Evolutionary conservation across 2,113 vertebrate species (phyloP).

Genomic region (Boleophthalmus pectinirostris): DNA sequence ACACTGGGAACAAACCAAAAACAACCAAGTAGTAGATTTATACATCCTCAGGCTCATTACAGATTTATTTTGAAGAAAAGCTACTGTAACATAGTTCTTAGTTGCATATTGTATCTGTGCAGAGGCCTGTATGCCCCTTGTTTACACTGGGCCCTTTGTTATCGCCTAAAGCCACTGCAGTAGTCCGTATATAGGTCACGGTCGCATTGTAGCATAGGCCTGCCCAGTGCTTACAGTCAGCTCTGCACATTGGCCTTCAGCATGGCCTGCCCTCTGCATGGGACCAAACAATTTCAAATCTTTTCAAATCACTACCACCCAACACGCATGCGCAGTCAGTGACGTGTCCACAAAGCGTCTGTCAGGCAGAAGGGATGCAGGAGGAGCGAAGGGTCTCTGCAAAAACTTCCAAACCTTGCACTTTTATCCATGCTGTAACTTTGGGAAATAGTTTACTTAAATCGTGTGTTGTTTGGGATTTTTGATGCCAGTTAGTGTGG

Average conservation of each 20-base stretch:
- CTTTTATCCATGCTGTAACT: background rate
- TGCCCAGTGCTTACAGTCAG: background rate
- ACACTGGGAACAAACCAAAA: too few relatives aligned
- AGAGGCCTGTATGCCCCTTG: background rate
- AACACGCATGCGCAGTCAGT: slow-evolving; percentile 51
- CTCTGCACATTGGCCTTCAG: background rate
- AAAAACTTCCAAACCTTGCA: background rate
- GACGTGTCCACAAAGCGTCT: slow-evolving; percentile 63
- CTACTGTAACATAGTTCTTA: background rate
- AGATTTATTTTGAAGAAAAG: background rate
- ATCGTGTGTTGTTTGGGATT: fast-evolving
- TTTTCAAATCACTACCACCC: background rate
- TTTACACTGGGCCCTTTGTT: slow-evolving; percentile 6
- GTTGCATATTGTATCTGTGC: background rate
- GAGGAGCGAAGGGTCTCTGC: slow-evolving; percentile 22
- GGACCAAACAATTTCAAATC: slow-evolving; percentile 3
- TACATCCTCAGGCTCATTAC: background rate
- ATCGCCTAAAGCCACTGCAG: slow-evolving; percentile 5
- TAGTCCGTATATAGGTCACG: slow-evolving; percentile 3
- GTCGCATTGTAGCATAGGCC: background rate
- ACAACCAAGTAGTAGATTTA: too few relatives aligned
- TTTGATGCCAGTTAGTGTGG: background rate
- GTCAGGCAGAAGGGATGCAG: slow-evolving; percentile 44
- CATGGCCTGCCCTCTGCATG: background rate
- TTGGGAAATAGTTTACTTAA: background rate